phyloP scores from a whole-genome alignment of 1,140 invertebrate species.

The Hydropsyche tenuis region DNA sequence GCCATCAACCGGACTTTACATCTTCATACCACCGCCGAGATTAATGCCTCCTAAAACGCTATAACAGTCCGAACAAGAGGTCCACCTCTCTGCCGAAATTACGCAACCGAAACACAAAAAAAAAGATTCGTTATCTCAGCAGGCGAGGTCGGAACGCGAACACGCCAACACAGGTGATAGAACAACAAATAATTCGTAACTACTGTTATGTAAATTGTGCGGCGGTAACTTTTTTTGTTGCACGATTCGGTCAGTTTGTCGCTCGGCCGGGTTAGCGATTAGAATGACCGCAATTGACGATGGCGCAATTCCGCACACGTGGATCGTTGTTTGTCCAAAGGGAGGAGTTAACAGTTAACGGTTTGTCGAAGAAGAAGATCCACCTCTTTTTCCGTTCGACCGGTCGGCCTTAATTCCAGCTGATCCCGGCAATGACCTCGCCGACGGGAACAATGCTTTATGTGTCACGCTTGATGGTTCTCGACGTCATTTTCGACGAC shows the following conservation, averaged over 20 bases:
- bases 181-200: no score
- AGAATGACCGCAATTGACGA: neutral
- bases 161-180: no score
- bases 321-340: neutral
- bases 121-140: no score
- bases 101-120: no score
- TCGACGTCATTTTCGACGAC: neutral
- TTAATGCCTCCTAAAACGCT: neutral
- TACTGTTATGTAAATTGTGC: neutral
- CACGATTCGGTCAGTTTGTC: constrained; percentile 7
- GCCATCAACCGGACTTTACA: no score
- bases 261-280: neutral
- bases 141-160: no score
- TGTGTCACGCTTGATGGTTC: constrained; percentile 5
- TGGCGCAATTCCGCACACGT: neutral
- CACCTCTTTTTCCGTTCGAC: neutral
- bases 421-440: constrained; percentile 33
- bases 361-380: neutral
- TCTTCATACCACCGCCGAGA: no score
- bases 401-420: constrained; percentile 34
- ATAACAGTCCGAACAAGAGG: neutral
- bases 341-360: constrained; percentile 4
- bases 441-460: constrained; percentile 14
- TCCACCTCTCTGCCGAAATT: no score
- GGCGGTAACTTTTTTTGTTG: neutral